Evolutionary conservation across 2,888 invertebrate species (phyloP), one percentile per base, ranked within the genome.

Genomic region (Drosophila demipolita): DNA sequence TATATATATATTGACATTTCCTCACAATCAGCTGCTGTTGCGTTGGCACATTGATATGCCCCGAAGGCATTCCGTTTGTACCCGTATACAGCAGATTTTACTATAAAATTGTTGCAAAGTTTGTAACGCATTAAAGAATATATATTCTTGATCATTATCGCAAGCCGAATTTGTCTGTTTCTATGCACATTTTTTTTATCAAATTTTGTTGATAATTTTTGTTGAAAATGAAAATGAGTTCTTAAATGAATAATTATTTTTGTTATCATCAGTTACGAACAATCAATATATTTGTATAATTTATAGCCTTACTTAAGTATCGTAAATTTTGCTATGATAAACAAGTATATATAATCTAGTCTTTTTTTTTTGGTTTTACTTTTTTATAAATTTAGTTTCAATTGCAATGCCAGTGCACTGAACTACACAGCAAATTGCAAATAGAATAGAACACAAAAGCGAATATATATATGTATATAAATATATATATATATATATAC

Each of bases 31-130:
- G 78, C 58, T 80, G 78, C 74, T 73, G 60, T 48, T 60, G 60
- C 66, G 82, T 84, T 87, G 82, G 73, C 85, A 87, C 82, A 42
- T 58, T 66, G 75, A 64, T 63, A 72, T 81, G 67, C 75, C 81
- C 85, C 82, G 85, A 84, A 87, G 87, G 73, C 80, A 60, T 36
- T 23, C 62, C 3, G 4, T 3, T 7, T 23, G 12, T 12, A 15
- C 20, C 23, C 20, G 8, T 23, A 23, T 4, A 1, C 4, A 23
- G 23, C 1, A 15, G 8, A 23, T 15, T 7, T 8, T 45, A 8
- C 2, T 15, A 45, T 15, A 8, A 3, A 23, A 15, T 45, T 23
- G 4, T 45, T 45, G 45, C 45, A 12, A 8, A 23, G 45, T 8
- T 23, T 45, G 15, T 2, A 23, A 8, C 12, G 15, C 20, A 15